Percentiles rank a stretch among this genome's conserved stretches.
phyloP scores from a whole-genome alignment of 2,888 invertebrate species.

The Drosophila anceps region DNA sequence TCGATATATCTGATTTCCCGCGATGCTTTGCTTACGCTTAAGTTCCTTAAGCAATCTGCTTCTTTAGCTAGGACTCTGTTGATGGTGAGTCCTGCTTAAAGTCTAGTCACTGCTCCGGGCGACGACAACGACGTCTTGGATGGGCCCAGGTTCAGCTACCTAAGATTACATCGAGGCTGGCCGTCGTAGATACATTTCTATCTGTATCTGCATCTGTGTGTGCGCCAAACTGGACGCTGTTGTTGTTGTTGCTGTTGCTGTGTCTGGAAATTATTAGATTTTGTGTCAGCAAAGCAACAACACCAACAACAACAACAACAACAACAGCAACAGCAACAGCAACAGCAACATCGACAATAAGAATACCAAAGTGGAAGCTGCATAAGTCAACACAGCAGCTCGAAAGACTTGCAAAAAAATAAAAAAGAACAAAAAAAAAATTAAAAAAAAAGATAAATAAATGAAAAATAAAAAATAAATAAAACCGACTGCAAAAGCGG shows the following conservation, averaged over 20 bases:
- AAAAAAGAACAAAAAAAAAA: slow-evolving; percentile 19
- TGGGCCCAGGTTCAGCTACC: slow-evolving; percentile 52
- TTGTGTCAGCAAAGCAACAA: slow-evolving; percentile 56
- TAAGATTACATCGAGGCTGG: slow-evolving; percentile 34
- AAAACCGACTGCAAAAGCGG: slow-evolving; percentile 64
- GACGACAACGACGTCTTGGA: slow-evolving; percentile 3
- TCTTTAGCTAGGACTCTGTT: slow-evolving; percentile 56
- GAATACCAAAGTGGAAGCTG: slow-evolving; percentile 55
- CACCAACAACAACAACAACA: slow-evolving; percentile 24
- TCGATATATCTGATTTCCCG: not conserved
- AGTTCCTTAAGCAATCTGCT: slow-evolving; percentile 33
- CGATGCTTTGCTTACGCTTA: not conserved
- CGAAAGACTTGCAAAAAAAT: slow-evolving; percentile 16
- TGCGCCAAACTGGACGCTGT: slow-evolving; percentile 63
- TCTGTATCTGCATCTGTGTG: slow-evolving; percentile 34
- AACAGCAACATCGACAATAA: slow-evolving; percentile 32
- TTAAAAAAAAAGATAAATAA: slow-evolving; percentile 28
- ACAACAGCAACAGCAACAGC: slow-evolving; percentile 44
- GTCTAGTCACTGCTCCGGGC: not conserved
- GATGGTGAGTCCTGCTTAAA: slow-evolving; percentile 53
- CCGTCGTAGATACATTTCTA: slow-evolving; percentile 52
- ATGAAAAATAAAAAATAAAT: slow-evolving; percentile 41
- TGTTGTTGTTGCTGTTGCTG: slow-evolving; percentile 38
- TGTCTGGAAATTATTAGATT: slow-evolving; percentile 70
- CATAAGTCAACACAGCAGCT: slow-evolving; percentile 65